Conservation (phyloP, 1,140 invertebrate species). For the Helicoverpa zea region DNA sequence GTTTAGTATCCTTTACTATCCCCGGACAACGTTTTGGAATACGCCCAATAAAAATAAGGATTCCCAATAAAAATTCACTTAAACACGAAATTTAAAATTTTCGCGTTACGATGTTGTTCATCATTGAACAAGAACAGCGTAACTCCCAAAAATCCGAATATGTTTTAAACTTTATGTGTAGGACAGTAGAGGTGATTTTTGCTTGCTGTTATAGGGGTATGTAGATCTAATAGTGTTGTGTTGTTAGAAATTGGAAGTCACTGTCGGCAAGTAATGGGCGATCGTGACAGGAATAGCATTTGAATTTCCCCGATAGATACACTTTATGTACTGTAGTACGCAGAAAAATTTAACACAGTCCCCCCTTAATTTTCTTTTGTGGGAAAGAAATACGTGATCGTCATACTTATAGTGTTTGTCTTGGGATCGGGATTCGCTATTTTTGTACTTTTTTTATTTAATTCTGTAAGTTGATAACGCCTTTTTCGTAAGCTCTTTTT, state of each 20-base stretch:
- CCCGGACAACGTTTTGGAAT: constrained; percentile 61
- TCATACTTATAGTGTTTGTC: constrained; percentile 60
- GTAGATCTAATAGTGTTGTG: constrained; percentile 50
- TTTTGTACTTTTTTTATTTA: constrained; percentile 43
- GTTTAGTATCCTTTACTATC: constrained; percentile 38
- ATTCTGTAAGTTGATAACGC: constrained; percentile 28
- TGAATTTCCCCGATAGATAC: constrained; percentile 73
- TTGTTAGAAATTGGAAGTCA: constrained; percentile 81
- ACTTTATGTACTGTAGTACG: constrained; percentile 51
- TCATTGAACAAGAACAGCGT: constrained; percentile 47
- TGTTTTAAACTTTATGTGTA: constrained; percentile 49
- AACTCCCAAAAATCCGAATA: constrained; percentile 1
- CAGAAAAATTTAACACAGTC: constrained; percentile 60
- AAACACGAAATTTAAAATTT: constrained; percentile 84
- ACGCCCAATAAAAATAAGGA: constrained; percentile 76
- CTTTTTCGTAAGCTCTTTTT: not conserved
- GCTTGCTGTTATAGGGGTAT: not conserved
- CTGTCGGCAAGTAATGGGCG: constrained; percentile 81
- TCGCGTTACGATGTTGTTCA: constrained; percentile 70
- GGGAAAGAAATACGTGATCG: constrained; percentile 65
- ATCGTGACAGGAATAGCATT: constrained; percentile 79
- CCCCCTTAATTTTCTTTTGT: constrained; percentile 74
- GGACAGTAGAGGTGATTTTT: constrained; percentile 53
- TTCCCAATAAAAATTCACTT: constrained; percentile 84
- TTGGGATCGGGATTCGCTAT: constrained; percentile 29